Percentiles rank a stretch among this genome's conserved stretches.
phyloP scores from a whole-genome alignment of 2,797 vertebrate species.

The Meriones psammophilus region DNA sequence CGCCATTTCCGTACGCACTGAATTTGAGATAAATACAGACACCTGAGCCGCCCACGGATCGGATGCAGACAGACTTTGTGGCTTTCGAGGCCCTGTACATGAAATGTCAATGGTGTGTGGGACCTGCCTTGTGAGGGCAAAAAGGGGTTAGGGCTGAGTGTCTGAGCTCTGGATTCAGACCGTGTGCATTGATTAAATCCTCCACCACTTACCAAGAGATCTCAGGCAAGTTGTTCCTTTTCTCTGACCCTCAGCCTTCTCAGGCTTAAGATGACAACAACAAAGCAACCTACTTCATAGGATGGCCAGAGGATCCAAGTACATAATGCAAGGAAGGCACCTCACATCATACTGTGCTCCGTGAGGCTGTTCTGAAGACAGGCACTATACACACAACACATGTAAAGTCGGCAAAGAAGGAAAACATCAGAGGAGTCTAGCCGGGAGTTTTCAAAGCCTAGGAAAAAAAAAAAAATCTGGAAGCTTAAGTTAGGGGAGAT shows the following conservation, averaged over 20 bases:
- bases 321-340: neutral
- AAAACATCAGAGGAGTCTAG: neutral
- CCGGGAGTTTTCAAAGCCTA: neutral
- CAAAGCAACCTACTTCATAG: conserved; percentile 23
- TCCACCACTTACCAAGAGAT: neutral
- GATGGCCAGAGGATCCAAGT: neutral
- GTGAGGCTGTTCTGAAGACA: neutral
- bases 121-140: neutral
- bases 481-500: conserved; percentile 28
- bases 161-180: neutral
- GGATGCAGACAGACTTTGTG: neutral
- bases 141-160: neutral
- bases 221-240: neutral
- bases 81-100: neutral
- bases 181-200: neutral
- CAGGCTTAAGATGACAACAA: neutral
- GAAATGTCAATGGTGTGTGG: neutral
- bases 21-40: neutral
- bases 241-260: neutral
- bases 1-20: conserved; percentile 7
- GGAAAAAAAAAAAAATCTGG: neutral
- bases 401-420: neutral
- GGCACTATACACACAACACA: neutral
- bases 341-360: neutral
- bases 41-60: neutral